Percentiles rank a stretch among this genome's conserved stretches.
These are phyloP conservation scores for Trypoxylus dichotomus DNA, from an alignment of 1,140 invertebrate species.

Conservation along the genomic window DNA sequence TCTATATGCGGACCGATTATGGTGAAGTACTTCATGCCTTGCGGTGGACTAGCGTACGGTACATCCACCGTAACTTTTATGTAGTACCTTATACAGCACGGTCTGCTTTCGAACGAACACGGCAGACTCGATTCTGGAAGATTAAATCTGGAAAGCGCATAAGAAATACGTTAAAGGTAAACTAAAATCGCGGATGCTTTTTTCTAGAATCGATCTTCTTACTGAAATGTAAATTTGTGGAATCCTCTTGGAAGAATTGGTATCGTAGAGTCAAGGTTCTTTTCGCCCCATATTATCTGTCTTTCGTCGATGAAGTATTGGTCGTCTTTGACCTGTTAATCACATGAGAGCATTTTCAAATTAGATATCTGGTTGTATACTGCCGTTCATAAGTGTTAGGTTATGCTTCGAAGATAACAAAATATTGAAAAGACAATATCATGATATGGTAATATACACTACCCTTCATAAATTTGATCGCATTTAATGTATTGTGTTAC, in stretches of 20 bases:
- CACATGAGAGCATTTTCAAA: neutral
- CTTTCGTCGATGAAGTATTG: conserved; percentile 82
- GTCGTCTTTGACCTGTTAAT: conserved; percentile 68
- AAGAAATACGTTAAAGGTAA: neutral
- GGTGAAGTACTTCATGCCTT: conserved; percentile 85
- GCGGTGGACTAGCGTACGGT: conserved; percentile 81
- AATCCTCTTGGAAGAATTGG: conserved; percentile 76
- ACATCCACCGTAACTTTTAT: conserved; percentile 80
- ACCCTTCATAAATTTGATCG: too few relatives aligned
- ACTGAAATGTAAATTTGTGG: conserved; percentile 73
- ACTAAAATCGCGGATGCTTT: neutral
- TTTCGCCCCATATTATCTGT: conserved; percentile 77
- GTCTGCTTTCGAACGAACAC: conserved; percentile 80
- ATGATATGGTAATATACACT: too few relatives aligned
- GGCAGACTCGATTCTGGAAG: conserved; percentile 77
- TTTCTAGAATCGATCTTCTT: neutral
- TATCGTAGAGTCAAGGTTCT: conserved; percentile 60
- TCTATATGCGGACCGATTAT: conserved; percentile 83
- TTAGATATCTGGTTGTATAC: too few relatives aligned
- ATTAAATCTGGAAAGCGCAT: conserved; percentile 60
- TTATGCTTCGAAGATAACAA: neutral
- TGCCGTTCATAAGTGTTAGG: too few relatives aligned
- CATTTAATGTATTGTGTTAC: too few relatives aligned
- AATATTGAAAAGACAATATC: too few relatives aligned
- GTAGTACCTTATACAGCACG: conserved; percentile 78